Conservation (phyloP, 1,140 invertebrate genomes). For the Pseudomyrmex concolor region DNA sequence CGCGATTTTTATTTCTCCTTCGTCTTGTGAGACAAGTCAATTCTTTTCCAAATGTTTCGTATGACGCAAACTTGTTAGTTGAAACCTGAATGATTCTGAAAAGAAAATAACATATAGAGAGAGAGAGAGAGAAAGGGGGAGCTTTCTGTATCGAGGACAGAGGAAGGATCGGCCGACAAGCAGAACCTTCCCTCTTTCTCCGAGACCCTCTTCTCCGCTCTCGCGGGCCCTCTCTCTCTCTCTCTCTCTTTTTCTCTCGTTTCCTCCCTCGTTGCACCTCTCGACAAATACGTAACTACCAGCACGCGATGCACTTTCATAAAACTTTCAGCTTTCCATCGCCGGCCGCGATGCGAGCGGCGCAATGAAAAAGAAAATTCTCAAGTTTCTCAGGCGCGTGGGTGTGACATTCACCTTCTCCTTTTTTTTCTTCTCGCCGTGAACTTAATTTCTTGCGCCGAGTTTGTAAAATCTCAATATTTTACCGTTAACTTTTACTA, state of each 20-base stretch:
- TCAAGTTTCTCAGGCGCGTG: constrained; percentile 62
- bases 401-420: constrained; percentile 8
- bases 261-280: constrained; percentile 35
- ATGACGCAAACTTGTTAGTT: neutral
- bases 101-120: neutral
- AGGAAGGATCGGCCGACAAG: constrained; percentile 3
- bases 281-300: constrained; percentile 73
- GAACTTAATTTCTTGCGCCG: constrained; percentile 2
- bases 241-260: neutral
- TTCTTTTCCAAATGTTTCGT: neutral
- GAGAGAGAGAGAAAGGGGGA: too few relatives aligned
- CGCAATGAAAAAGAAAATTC: constrained; percentile 66
- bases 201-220: neutral
- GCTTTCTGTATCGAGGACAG: constrained; percentile 11
- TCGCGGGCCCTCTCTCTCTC: neutral
- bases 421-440: neutral
- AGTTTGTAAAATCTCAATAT: neutral
- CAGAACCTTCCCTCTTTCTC: constrained; percentile 44
- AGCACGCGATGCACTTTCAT: constrained; percentile 81
- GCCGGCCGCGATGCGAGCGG: constrained; percentile 64
- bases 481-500: too few relatives aligned
- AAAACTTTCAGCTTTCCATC: constrained; percentile 83
- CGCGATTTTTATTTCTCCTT: too few relatives aligned
- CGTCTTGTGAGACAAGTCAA: neutral
- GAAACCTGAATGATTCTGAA: constrained; percentile 10